Evolutionary conservation across 2,113 vertebrate species (phyloP), one percentile per base, ranked within the genome.

Genomic region (Pipra filicauda): DNA sequence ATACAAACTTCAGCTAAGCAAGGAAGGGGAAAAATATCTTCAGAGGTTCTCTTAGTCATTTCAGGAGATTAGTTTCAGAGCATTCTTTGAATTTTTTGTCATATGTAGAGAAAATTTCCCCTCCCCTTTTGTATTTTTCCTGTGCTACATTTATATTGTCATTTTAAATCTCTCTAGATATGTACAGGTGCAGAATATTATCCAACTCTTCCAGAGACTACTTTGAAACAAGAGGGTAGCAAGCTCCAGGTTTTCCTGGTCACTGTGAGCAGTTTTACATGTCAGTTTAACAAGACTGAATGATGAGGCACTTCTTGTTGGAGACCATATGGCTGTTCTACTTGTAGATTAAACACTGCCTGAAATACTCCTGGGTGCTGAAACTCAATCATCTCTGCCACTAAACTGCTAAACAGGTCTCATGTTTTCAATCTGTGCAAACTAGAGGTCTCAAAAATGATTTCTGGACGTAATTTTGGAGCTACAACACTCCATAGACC

Each of bases 371-470:
- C 67, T 73, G 76, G 49, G 67, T 89, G 31, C 46, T 73, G 83
- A 92, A 96, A 95, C 59, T 86, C 71, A 86, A 69, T 83, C 67
- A 70, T 76, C 49, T 95, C 54, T 94, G 49, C 67, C n/a, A 64
- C 49, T 76, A 43, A 82, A 46, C 54, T 79, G 52, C 54, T 92
- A 88, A 92, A 55, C 35, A 84, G 2, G 0, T 73, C 35, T 75
- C 62, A 72, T 89, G 59, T 69, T 91, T 95, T 66, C 35, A 70
- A 55, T 80, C 44, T 86, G 41, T 83, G 28, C 26, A 76, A 94
- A 66, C 54, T n/a, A 73, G 31, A 91, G 44, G n/a, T 41, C 49
- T 88, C 58, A 41, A 16, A 72, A 86, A 88, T 20, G 2, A 62
- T 77, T 75, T 64, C 37, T 66, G 27, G 64, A 22, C 1, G 1